These are phyloP conservation scores for Creontiades dilutus DNA, from an alignment of 2,888 invertebrate species.

Conservation along the genomic window DNA sequence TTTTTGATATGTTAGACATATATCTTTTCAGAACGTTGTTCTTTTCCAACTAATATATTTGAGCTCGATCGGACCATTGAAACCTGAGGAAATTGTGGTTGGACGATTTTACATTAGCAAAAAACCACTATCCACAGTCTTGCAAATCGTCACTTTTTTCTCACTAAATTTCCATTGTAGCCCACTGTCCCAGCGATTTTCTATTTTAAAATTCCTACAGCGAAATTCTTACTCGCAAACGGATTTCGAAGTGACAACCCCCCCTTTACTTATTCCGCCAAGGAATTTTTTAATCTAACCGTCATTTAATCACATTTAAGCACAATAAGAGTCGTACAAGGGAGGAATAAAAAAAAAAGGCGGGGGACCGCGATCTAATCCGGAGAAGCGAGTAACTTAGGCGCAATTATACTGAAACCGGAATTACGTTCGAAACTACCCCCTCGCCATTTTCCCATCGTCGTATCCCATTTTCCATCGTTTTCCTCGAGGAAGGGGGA, in stretches of 20 bases:
- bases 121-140: too few relatives aligned
- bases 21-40: too few relatives aligned
- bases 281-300: constrained; percentile 75
- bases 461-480: constrained; percentile 31
- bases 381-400: constrained; percentile 59
- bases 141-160: too few relatives aligned
- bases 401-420: constrained; percentile 67
- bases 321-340: constrained; percentile 73
- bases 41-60: too few relatives aligned
- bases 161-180: too few relatives aligned
- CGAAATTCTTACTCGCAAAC: background rate
- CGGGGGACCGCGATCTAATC: constrained; percentile 63
- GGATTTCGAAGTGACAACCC: constrained; percentile 35
- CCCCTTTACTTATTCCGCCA: constrained; percentile 38
- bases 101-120: too few relatives aligned
- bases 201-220: constrained; percentile 7
- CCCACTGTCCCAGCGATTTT: background rate
- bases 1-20: too few relatives aligned
- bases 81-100: too few relatives aligned
- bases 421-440: constrained; percentile 67
- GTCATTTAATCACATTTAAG: constrained; percentile 75
- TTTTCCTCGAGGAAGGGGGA: background rate
- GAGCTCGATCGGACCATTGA: too few relatives aligned
- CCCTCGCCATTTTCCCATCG: background rate
- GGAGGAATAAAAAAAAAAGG: constrained; percentile 2